phyloP scores from a whole-genome alignment of 2,797 vertebrate genomes.

The Bovichtus variegatus region DNA sequence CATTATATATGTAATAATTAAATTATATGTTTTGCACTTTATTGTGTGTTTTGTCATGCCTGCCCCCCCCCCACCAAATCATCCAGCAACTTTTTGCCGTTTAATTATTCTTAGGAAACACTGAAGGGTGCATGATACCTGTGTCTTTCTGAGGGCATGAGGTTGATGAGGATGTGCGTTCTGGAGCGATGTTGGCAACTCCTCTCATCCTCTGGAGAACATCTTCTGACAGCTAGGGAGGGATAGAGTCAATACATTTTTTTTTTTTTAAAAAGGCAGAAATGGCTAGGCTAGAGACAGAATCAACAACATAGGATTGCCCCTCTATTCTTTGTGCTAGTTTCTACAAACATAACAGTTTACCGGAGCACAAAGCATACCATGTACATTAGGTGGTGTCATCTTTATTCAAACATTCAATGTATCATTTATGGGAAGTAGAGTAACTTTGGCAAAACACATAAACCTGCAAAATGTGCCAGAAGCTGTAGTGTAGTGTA shows the following conservation, averaged over 20 bases:
- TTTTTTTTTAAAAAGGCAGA: not conserved
- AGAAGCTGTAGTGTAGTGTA: not conserved
- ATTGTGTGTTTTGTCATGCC: no score
- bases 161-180: constrained; percentile 41
- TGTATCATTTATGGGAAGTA: no score
- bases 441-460: not conserved
- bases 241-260: not conserved
- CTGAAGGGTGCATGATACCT: constrained; percentile 47
- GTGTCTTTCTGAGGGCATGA: constrained; percentile 64
- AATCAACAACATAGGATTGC: not conserved
- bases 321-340: not conserved
- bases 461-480: not conserved
- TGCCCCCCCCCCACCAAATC: no score
- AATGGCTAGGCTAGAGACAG: not conserved
- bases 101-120: not conserved
- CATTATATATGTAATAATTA: no score
- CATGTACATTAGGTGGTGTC: not conserved
- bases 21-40: no score
- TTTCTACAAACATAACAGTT: constrained; percentile 1
- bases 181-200: constrained; percentile 74
- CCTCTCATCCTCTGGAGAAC: constrained; percentile 93
- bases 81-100: not conserved
- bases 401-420: constrained; percentile 10
- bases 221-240: constrained; percentile 90
- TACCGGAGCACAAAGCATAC: not conserved